These are phyloP conservation scores for Pocillopora meandrina DNA, from an alignment of 92 coral and sea anemone genomes.

Conservation along the genomic window DNA sequence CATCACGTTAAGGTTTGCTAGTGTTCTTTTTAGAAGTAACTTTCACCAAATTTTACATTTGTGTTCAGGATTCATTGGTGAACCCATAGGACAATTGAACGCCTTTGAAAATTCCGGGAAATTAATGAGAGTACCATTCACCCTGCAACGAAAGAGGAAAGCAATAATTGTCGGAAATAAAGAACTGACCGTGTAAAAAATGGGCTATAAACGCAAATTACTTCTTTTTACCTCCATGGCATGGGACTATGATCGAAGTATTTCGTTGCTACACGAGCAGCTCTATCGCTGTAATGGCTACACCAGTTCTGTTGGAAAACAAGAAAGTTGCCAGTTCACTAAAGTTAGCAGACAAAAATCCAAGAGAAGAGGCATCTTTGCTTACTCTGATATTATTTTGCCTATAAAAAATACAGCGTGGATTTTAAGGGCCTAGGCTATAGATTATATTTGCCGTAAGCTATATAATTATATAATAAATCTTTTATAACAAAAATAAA, in stretches of 20 bases:
- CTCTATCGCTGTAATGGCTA: conserved; percentile 43
- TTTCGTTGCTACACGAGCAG: conserved; percentile 22
- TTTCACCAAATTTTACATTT: conserved; percentile 78
- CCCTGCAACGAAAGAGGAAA: conserved; percentile 52
- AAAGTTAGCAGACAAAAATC: background rate
- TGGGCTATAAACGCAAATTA: background rate
- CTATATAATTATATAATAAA: too few relatives aligned
- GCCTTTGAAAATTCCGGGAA: conserved; percentile 74
- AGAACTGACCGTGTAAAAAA: background rate
- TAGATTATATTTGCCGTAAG: too few relatives aligned
- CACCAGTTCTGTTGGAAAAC: conserved; percentile 54
- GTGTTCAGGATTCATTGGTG: conserved; percentile 77
- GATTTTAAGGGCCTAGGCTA: too few relatives aligned
- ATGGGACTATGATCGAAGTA: conserved; percentile 49
- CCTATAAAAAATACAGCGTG: too few relatives aligned
- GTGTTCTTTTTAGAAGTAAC: background rate
- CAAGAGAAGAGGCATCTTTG: too few relatives aligned
- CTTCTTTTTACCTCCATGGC: conserved; percentile 52
- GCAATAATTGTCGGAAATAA: background rate
- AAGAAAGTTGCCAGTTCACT: background rate
- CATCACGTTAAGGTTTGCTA: too few relatives aligned
- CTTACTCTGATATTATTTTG: too few relatives aligned
- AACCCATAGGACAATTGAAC: conserved; percentile 79
- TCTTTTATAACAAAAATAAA: too few relatives aligned
- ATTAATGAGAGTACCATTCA: conserved; percentile 70